Percentiles rank a stretch among this genome's conserved stretches.
phyloP scores from a whole-genome alignment of 1,140 invertebrate species.

The Frieseomelitta varia region DNA sequence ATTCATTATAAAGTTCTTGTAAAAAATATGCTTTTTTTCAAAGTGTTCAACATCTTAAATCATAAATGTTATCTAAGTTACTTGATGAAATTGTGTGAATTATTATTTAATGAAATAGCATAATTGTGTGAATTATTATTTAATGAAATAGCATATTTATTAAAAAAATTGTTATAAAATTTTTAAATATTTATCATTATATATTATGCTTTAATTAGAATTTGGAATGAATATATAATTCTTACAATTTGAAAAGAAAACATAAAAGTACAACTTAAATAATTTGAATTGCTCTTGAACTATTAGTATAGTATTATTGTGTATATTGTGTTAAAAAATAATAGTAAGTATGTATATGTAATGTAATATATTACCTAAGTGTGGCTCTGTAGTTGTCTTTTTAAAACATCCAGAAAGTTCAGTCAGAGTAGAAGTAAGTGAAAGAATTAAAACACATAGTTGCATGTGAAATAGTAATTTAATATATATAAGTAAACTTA shows the following conservation, averaged over 20 bases:
- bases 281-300: conserved; percentile 6
- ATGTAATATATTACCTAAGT: conserved; percentile 63
- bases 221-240: background rate
- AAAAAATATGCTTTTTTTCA: conserved; percentile 25
- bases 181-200: conserved; percentile 28
- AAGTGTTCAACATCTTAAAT: conserved; percentile 19
- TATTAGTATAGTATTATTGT: background rate
- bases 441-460: conserved; percentile 54
- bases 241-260: background rate
- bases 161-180: background rate
- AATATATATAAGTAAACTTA: conserved; percentile 50
- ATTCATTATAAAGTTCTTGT: conserved; percentile 17
- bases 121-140: conserved; percentile 12
- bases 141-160: background rate
- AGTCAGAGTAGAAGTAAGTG: conserved; percentile 59
- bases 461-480: background rate
- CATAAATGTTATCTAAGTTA: conserved; percentile 7
- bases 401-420: conserved; percentile 61
- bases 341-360: conserved; percentile 14
- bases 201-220: conserved; percentile 7
- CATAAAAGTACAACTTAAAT: background rate
- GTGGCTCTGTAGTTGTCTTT: conserved; percentile 58
- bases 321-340: conserved; percentile 9
- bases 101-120: background rate
- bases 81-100: conserved; percentile 1